These are phyloP conservation scores for Picathartes gymnocephalus DNA, from an alignment of 2,113 vertebrate genomes.

Conservation along the genomic window DNA sequence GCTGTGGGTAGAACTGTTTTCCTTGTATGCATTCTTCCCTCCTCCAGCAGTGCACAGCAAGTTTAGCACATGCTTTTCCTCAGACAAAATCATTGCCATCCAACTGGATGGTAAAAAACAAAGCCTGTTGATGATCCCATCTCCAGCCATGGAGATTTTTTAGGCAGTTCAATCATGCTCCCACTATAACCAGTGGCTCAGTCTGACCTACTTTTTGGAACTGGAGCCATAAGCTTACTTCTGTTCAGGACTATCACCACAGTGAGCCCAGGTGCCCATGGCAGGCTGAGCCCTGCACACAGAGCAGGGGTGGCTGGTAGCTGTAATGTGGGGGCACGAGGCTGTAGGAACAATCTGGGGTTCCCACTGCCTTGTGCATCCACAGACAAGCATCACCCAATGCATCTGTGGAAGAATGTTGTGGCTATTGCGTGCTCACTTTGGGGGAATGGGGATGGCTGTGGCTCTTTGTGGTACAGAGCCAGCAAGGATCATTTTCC, in stretches of 20 bases:
- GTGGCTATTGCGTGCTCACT: not conserved
- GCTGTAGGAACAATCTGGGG: not conserved
- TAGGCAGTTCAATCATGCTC: not conserved
- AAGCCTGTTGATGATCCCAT: not conserved
- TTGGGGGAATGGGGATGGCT: not conserved
- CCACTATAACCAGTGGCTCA: not conserved
- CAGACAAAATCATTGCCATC: not conserved
- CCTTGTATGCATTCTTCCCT: not conserved
- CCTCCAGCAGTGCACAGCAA: not conserved
- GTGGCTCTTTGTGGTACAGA: not conserved
- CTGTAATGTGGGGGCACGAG: not conserved
- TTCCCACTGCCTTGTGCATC: not conserved
- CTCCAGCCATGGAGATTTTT: not conserved
- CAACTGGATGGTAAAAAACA: not conserved
- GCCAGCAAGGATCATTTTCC: not conserved
- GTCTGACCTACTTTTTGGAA: not conserved
- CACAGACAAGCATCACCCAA: rapidly evolving
- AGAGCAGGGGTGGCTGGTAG: not conserved
- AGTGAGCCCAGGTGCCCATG: not conserved
- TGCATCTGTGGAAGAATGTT: not conserved
- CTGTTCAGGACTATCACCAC: not conserved
- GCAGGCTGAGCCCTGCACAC: not conserved
- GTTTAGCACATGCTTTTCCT: not conserved
- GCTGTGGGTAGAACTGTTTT: not conserved
- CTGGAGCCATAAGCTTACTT: not conserved